phyloP scores from a whole-genome alignment of 2,888 invertebrate genomes.

The Limnephilus lunatus region DNA sequence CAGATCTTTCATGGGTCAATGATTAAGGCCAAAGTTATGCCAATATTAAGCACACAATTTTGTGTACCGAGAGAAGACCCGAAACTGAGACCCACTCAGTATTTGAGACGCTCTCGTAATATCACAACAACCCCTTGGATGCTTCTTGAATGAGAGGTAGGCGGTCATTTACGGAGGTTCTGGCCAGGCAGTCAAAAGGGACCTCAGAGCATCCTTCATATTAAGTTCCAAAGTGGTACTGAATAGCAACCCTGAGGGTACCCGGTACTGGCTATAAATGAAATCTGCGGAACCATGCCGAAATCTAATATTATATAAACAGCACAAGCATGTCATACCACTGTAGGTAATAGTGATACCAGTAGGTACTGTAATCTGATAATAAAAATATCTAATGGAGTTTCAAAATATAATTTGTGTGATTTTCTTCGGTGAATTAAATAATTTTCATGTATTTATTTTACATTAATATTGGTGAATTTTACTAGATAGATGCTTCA shows the following conservation, averaged over 20 bases:
- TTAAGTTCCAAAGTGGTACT: neutral
- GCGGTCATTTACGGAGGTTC: neutral
- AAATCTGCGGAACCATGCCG: neutral
- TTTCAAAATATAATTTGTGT: too few relatives aligned
- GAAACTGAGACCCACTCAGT: neutral
- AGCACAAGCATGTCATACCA: neutral
- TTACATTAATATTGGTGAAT: too few relatives aligned
- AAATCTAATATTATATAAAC: neutral
- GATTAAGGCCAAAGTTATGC: neutral
- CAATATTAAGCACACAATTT: neutral
- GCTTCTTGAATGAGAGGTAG: conserved; percentile 4
- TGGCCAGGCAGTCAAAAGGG: conserved; percentile 15
- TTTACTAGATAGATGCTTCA: too few relatives aligned
- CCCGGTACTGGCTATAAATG: neutral
- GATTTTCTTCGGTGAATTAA: too few relatives aligned
- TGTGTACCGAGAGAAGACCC: neutral
- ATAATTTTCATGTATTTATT: too few relatives aligned
- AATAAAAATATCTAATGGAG: neutral
- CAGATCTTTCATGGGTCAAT: neutral
- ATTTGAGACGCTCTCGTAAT: neutral
- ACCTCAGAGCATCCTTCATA: neutral
- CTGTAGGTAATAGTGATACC: neutral
- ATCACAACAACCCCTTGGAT: neutral
- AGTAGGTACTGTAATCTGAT: neutral
- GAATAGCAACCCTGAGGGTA: neutral